These are phyloP conservation scores for Antedon mediterranea DNA, from an alignment of 53 echinoderm and acorn worm species.

Conservation along the genomic window DNA sequence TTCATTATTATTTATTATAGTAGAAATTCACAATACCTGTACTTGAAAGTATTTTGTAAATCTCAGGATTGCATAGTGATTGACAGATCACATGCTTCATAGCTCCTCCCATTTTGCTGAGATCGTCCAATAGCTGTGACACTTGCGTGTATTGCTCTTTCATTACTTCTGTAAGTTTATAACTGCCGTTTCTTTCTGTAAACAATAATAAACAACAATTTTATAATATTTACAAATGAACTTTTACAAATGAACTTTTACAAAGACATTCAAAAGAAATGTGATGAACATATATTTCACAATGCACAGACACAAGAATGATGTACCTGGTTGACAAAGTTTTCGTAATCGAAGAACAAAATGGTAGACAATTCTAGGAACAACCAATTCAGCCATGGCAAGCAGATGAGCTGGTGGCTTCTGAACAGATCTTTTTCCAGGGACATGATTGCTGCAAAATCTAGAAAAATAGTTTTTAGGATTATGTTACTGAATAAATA, in stretches of 20 bases:
- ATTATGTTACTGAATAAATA: too few species aligned
- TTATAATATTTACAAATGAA: too few species aligned
- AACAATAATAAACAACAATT: not conserved
- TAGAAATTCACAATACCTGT: too few species aligned
- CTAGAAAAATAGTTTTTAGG: too few species aligned
- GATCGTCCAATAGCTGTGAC: slow-evolving; percentile 51
- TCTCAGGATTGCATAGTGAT: slow-evolving; percentile 42
- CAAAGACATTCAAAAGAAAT: not conserved
- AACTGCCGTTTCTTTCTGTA: not conserved
- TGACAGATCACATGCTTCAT: slow-evolving; percentile 66
- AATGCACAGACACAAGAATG: too few species aligned
- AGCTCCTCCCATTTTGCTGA: slow-evolving; percentile 90
- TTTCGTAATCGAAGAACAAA: slow-evolving; percentile 53
- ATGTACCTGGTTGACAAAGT: slow-evolving; percentile 45
- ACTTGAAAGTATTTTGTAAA: slow-evolving; percentile 50
- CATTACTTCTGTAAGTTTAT: not conserved
- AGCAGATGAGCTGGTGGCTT: slow-evolving; percentile 39
- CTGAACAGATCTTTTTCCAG: slow-evolving; percentile 25
- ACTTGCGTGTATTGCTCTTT: slow-evolving; percentile 27
- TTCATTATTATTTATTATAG: too few species aligned
- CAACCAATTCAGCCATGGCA: slow-evolving; percentile 48
- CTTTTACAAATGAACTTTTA: too few species aligned
- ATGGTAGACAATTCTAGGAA: slow-evolving; percentile 47
- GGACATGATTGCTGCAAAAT: slow-evolving; percentile 61
- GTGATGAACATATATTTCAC: not conserved